Percentiles rank a stretch among this genome's conserved stretches.
Conservation (phyloP, 2,888 invertebrate species). For the Phengaris alcon region DNA sequence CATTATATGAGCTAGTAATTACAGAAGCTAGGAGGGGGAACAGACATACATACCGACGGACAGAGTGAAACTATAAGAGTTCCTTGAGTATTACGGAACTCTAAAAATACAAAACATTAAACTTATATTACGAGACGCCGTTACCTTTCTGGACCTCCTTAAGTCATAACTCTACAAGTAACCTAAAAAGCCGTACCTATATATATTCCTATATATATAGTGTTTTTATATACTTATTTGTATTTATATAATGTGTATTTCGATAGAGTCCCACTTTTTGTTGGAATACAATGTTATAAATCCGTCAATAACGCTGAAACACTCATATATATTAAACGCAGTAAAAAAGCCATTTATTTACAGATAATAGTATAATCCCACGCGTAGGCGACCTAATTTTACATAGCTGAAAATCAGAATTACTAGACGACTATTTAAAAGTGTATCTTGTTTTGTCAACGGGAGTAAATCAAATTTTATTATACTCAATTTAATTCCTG, state of each 20-base stretch:
- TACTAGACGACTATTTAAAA: neutral
- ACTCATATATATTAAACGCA: neutral
- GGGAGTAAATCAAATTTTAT: neutral
- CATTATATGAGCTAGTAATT: too few species aligned
- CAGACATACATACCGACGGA: too few species aligned
- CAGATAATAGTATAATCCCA: conserved; percentile 7
- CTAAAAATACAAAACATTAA: too few species aligned
- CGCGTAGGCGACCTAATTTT: conserved; percentile 5
- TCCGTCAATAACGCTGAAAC: neutral
- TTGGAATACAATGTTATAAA: conserved; percentile 10
- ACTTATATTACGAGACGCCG: too few species aligned
- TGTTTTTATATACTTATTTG: neutral
- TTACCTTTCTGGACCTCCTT: too few species aligned
- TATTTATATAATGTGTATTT: neutral
- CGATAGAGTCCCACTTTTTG: neutral
- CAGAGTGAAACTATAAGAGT: too few species aligned
- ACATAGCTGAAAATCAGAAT: neutral
- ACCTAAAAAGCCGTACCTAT: too few species aligned
- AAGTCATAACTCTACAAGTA: too few species aligned
- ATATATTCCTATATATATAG: too few species aligned
- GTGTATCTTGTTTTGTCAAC: neutral
- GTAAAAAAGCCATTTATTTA: conserved; percentile 12
- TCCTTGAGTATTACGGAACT: too few species aligned
- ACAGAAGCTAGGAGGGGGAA: too few species aligned
- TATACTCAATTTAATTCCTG: neutral